Percentiles rank a stretch among this genome's conserved stretches.
Evolutionary conservation across 2,113 vertebrate genomes (phyloP).

Genomic region (Daboia siamensis): DNA sequence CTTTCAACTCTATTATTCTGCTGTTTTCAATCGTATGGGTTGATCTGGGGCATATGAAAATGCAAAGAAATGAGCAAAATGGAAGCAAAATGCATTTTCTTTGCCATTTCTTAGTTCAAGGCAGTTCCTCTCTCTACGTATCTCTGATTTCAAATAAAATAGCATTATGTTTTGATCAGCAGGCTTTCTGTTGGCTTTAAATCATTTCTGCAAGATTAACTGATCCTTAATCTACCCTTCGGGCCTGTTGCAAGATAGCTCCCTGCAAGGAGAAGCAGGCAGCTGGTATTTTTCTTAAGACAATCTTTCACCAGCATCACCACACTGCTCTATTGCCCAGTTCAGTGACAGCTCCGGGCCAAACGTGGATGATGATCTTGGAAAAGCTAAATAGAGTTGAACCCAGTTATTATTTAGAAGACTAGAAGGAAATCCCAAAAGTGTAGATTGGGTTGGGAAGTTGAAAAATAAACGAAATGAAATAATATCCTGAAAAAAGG

Average conservation of each 20-base stretch:
- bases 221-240: not conserved
- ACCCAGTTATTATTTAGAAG: not conserved
- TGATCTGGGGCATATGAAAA: not conserved
- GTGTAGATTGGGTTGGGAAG: not conserved
- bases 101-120: not conserved
- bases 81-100: not conserved
- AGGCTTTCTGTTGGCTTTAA: not conserved
- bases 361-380: not conserved
- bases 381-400: not conserved
- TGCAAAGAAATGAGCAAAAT: not conserved
- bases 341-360: not conserved
- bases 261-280: not conserved
- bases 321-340: not conserved
- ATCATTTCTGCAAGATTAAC: not conserved
- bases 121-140: not conserved
- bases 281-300: not conserved
- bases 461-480: not conserved
- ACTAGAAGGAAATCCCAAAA: not conserved
- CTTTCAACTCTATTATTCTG: not conserved
- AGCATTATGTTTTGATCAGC: not conserved
- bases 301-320: not conserved
- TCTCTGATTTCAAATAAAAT: not conserved
- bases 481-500: not conserved
- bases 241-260: not conserved
- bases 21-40: not conserved